Conservation (phyloP, 2,888 invertebrate species). For the Dasypogon diadema region DNA sequence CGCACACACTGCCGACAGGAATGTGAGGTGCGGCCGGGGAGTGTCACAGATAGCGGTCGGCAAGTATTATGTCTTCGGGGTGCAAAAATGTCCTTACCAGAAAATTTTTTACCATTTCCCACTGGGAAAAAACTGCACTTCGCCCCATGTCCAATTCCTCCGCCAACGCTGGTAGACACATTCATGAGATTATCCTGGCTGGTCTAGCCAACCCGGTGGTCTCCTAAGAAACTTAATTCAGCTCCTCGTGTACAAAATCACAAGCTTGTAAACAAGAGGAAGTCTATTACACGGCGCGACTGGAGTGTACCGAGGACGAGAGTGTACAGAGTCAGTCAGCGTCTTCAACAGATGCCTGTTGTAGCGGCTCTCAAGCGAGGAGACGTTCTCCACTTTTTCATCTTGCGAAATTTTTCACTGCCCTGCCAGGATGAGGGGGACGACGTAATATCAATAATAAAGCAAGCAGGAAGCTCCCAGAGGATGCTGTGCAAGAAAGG, state of each 20-base stretch:
- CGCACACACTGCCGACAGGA: neutral
- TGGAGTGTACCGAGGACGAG: neutral
- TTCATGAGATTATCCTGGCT: neutral
- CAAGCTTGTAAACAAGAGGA: slow-evolving; percentile 32
- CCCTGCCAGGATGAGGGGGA: neutral
- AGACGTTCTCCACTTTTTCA: neutral
- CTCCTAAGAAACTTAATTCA: neutral
- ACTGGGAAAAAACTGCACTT: neutral
- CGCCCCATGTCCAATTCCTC: neutral
- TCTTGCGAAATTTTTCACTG: neutral
- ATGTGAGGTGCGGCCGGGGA: neutral
- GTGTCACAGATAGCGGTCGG: neutral
- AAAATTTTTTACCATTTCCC: neutral
- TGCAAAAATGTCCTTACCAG: too few species aligned
- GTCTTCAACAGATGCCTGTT: slow-evolving; percentile 15
- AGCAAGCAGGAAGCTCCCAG: neutral
- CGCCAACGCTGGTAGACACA: neutral
- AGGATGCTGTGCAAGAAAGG: neutral
- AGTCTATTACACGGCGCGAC: slow-evolving; percentile 6
- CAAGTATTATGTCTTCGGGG: neutral
- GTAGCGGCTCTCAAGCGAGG: neutral
- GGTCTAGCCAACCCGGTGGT: neutral
- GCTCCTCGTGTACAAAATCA: neutral
- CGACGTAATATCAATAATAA: neutral
- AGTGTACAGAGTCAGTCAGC: neutral